Percentiles rank a stretch among this genome's conserved stretches.
These are phyloP conservation scores for Parazoanthus darwini DNA, from an alignment of 92 coral and sea anemone species.

Conservation along the genomic window DNA sequence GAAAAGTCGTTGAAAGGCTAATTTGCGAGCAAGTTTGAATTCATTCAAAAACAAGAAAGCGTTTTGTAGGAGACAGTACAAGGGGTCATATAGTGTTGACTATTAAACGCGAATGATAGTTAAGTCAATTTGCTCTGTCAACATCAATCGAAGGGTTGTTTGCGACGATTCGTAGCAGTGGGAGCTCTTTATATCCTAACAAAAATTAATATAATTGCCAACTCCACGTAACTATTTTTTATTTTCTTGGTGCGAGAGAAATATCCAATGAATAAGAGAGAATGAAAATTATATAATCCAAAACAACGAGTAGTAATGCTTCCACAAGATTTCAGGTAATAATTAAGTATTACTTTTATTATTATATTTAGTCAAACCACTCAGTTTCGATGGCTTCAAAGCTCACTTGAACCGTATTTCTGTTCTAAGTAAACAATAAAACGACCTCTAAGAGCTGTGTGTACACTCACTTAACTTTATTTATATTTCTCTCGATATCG, in stretches of 20 bases:
- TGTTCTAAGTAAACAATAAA: conserved; percentile 1
- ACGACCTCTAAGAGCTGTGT: background rate
- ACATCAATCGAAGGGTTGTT: conserved; percentile 15
- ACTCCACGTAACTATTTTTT: background rate
- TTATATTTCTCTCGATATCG: background rate
- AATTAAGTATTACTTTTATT: conserved; percentile 21
- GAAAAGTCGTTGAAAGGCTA: conserved; percentile 19
- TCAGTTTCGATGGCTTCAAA: conserved; percentile 1
- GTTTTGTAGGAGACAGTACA: background rate
- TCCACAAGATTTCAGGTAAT: conserved; percentile 6
- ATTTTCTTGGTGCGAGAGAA: background rate
- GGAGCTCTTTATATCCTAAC: conserved; percentile 22
- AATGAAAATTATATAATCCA: background rate
- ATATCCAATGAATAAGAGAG: background rate
- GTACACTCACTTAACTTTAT: background rate
- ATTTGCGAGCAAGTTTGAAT: background rate
- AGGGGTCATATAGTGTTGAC: background rate
- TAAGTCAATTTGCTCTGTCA: conserved; percentile 41
- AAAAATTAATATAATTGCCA: background rate
- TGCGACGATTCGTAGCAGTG: background rate
- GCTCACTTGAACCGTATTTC: background rate
- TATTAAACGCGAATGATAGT: conserved; percentile 10
- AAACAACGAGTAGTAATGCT: conserved; percentile 9
- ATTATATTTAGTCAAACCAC: conserved; percentile 11
- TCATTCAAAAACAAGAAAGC: background rate